Evolutionary conservation across 2,888 invertebrate genomes (phyloP).

Genomic region (Tipula unca): DNA sequence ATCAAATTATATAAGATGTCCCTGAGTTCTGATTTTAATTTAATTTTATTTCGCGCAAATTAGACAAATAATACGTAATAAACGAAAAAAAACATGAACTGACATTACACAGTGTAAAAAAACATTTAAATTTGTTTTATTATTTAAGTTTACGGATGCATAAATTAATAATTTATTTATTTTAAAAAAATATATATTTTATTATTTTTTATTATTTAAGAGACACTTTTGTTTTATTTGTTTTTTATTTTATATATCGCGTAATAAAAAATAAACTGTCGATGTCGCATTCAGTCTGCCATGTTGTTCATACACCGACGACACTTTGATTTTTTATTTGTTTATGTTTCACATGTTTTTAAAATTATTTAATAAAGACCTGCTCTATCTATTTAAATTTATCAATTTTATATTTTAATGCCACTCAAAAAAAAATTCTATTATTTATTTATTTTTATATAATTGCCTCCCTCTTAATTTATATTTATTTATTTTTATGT

Average conservation of each 20-base stretch:
- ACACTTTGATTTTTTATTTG: background rate
- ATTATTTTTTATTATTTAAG: background rate
- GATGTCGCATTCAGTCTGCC: background rate
- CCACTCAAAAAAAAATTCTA: background rate
- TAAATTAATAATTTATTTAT: background rate
- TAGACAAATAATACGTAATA: background rate
- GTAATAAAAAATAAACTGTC: background rate
- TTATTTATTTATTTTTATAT: background rate
- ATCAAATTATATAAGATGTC: background rate
- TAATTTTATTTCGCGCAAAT: background rate
- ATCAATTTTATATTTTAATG: background rate
- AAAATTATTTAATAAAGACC: background rate
- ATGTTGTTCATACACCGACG: background rate
- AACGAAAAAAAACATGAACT: background rate
- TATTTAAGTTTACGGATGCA: background rate
- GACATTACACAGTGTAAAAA: background rate
- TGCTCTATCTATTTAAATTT: background rate
- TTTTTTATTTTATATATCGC: background rate
- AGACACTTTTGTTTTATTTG: background rate
- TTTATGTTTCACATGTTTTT: background rate
- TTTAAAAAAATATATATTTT: slow-evolving; percentile 3
- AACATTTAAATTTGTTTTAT: background rate
- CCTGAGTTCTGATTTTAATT: background rate
- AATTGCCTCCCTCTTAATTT: slow-evolving; percentile 8
- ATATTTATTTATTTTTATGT: background rate